Evolutionary conservation across 2,113 vertebrate species (phyloP), one percentile per base, ranked within the genome.

Genomic region (Sphaerodactylus townsendi): DNA sequence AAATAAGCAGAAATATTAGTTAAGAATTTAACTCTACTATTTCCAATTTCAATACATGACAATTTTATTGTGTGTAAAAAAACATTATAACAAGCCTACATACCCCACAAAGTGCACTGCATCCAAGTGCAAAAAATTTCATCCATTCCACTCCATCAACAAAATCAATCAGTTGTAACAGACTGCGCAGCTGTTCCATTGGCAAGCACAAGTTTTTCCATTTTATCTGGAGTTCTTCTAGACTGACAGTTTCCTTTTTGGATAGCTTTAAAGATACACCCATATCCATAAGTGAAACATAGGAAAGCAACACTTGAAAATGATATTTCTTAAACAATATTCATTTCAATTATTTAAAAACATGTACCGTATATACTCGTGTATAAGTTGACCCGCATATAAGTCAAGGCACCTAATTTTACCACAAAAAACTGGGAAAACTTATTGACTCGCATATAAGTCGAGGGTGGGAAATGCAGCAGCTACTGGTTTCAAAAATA

Each of bases 41-140:
- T 53, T 75, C 66, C 21, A 66, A 62, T 48, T 48, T 72, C 53
- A 71, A 8, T 37, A 19, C 11, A 59, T 44, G 15, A 74, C n/a
- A 71, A 41, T 65, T 75, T 3, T 28, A 73, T 66, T 73, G 10
- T 50, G 30, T 50, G 8, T 33, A 74, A 50, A 39, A 35, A 21
- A 53, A 81, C 4, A 35, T 41, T 59, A 70, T 64, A 9, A 62
- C 25, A 50, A 62, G 53, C 17, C 28, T 83, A 96, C 97, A 21
- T 92, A 98, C 98, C 95, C 96, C 96, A 85, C 96, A 96, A 23
- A 98, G 94, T 56, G 93, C 64, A 83, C 96, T 97, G 83, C 98
- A 98, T 59, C 95, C 95, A 73, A 98, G 94, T 0, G 97, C 95
- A 44, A 98, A 95, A 87, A 98, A 98, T 25, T 97, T 96, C 84